These are phyloP conservation scores for Sphaerophoria taeniata DNA, from an alignment of 2,888 invertebrate genomes.

Conservation along the genomic window DNA sequence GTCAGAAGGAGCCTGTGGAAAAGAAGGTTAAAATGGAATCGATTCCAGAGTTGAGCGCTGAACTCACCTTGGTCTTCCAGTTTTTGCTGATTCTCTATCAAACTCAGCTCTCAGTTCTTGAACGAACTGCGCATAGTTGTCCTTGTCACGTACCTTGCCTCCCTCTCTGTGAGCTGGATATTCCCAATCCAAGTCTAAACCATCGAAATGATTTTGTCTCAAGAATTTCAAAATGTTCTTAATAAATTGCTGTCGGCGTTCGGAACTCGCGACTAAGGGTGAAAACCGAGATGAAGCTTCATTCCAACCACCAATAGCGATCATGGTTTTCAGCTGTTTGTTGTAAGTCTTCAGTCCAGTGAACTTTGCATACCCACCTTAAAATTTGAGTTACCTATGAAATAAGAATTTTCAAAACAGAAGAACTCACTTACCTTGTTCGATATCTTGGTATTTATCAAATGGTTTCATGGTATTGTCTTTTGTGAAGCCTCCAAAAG, in stretches of 20 bases:
- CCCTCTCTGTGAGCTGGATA: slow-evolving; percentile 84
- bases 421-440: slow-evolving; percentile 89
- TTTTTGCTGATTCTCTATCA: slow-evolving; percentile 92
- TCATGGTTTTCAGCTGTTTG: slow-evolving; percentile 93
- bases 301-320: slow-evolving; percentile 97
- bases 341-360: slow-evolving; percentile 96
- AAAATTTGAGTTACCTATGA: not conserved
- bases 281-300: slow-evolving; percentile 95
- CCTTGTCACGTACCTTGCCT: slow-evolving; percentile 90
- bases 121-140: slow-evolving; percentile 94
- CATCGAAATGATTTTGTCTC: slow-evolving; percentile 96
- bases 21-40: not conserved
- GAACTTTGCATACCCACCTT: slow-evolving; percentile 97
- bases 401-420: not conserved
- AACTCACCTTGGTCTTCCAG: slow-evolving; percentile 86
- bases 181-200: slow-evolving; percentile 95
- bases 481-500: slow-evolving; percentile 95
- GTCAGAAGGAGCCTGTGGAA: slow-evolving; percentile 90
- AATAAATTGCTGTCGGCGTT: slow-evolving; percentile 91
- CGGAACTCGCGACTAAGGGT: slow-evolving; percentile 91
- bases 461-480: slow-evolving; percentile 95
- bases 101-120: slow-evolving; percentile 95
- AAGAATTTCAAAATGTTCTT: slow-evolving; percentile 93
- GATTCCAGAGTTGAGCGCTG: not conserved
- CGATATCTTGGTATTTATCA: slow-evolving; percentile 97